phyloP scores from a whole-genome alignment of 2,888 invertebrate species.

The Antheraea yamamai region DNA sequence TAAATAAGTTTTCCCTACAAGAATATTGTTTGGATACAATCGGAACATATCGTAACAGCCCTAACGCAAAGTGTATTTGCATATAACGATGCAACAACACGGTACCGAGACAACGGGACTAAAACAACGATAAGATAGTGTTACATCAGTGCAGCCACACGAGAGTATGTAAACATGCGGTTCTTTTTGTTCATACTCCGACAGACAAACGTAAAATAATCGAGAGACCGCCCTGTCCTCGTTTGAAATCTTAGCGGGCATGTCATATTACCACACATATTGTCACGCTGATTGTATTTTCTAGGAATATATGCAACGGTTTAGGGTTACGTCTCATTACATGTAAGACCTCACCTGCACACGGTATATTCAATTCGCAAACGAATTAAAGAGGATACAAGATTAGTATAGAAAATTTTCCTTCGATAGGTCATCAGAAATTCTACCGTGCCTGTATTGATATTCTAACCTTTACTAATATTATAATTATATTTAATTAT shows the following conservation, averaged over 20 bases:
- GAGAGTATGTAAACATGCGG: constrained; percentile 4
- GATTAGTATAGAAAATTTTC: too few relatives aligned
- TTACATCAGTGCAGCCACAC: constrained; percentile 10
- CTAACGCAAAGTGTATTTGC: constrained; percentile 5
- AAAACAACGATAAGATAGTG: constrained; percentile 6
- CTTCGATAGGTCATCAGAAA: too few relatives aligned
- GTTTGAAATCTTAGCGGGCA: background rate
- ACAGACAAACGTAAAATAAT: background rate
- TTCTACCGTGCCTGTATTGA: too few relatives aligned
- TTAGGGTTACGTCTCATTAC: too few relatives aligned
- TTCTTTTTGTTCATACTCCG: background rate
- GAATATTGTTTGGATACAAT: background rate
- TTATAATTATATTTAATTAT: too few relatives aligned
- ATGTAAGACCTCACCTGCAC: too few relatives aligned
- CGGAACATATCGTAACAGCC: background rate
- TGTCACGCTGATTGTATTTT: background rate
- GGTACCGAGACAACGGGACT: constrained; percentile 10
- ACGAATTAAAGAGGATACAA: too few relatives aligned
- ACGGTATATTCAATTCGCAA: too few relatives aligned
- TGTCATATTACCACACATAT: background rate
- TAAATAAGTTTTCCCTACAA: too few relatives aligned
- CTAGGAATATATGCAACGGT: background rate
- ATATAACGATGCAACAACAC: background rate
- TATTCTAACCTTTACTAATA: too few relatives aligned
- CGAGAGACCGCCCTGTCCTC: constrained; percentile 8